Evolutionary conservation across 1,140 invertebrate genomes (phyloP).

Genomic region (Drosophila virilis): DNA sequence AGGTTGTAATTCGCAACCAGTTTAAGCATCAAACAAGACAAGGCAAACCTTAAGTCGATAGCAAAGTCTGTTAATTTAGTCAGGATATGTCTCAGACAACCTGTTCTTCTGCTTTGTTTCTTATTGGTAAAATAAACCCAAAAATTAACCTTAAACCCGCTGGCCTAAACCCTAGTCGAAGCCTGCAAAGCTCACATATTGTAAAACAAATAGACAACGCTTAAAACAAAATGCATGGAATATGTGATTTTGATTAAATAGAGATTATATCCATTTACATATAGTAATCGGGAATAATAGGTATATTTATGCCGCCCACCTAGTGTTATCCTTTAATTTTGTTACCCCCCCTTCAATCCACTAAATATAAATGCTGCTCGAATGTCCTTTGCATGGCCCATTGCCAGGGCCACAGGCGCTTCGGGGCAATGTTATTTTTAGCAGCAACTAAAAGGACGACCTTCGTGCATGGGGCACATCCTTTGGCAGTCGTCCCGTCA

Average conservation of each 20-base stretch:
- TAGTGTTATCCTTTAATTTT: not conserved
- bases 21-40: too few species aligned
- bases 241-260: not conserved
- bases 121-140: too few species aligned
- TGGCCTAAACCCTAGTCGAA: too few species aligned
- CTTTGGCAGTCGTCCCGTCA: slow-evolving; percentile 41
- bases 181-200: too few species aligned
- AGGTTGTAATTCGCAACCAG: too few species aligned
- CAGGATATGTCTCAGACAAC: too few species aligned
- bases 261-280: not conserved
- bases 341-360: not conserved
- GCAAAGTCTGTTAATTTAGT: too few species aligned
- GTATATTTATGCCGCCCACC: too few species aligned
- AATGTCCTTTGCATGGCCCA: slow-evolving; percentile 28
- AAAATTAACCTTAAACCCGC: too few species aligned
- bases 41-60: too few species aligned
- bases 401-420: slow-evolving; percentile 44
- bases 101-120: too few species aligned
- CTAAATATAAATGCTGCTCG: not conserved
- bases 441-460: slow-evolving; percentile 32
- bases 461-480: slow-evolving; percentile 38
- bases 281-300: slow-evolving; percentile 1
- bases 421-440: slow-evolving; percentile 42
- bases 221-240: not conserved
- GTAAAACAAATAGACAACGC: too few species aligned